Base-by-base conservation (phyloP, 2,888 invertebrate genomes). In the Microctonus aethiopoides region DNA sequence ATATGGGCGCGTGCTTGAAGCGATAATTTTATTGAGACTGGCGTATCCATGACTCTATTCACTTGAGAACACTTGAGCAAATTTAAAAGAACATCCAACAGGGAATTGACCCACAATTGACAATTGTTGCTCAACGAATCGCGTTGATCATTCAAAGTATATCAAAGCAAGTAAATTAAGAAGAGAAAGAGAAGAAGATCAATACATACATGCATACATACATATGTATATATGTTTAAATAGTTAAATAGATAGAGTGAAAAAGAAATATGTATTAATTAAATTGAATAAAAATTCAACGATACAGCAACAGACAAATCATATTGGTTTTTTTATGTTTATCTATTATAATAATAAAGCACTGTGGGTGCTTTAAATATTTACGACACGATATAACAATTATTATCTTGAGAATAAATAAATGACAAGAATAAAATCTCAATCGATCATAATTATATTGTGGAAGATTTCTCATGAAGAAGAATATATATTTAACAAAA, bases 1-100 rank as follows among this genome's bases (percentile, higher is more conserved):
- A 39, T n/a, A 65, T 22, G n/a, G 52, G 29, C 46, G 26, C 26
- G 24, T 26, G 29, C 13, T 29, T 11, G 10, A 13, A 10, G 24
- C 24, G 26, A 56, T 56, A 7, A 56, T 56, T 56, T 26, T 56
- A 26, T 56, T 26, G 34, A 26, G 34, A 26, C 11, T 13, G 10
- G 39, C 59, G 57, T 74, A 74, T 75, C 72, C 68, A 75, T 73
- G 68, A 73, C 76, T 70, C 64, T 57, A 41, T 67, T 73, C 72
- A 71, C 70, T 74, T 72, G 52, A 74, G 16, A 63, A 66, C 72
- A 75, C 73, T 75, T 72, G 68, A 76, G 72, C 67, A 69, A 71
- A 72, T 73, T 74, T 74, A 76, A 76, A 51, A 69, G 69, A 41
- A 66, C 68, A 74, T 57, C 71, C 75, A 70, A 72, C 74, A 63